Evolutionary conservation across 2,797 vertebrate genomes (phyloP), one percentile per base, ranked within the genome.

Genomic region (Bradypodion ventrale): DNA sequence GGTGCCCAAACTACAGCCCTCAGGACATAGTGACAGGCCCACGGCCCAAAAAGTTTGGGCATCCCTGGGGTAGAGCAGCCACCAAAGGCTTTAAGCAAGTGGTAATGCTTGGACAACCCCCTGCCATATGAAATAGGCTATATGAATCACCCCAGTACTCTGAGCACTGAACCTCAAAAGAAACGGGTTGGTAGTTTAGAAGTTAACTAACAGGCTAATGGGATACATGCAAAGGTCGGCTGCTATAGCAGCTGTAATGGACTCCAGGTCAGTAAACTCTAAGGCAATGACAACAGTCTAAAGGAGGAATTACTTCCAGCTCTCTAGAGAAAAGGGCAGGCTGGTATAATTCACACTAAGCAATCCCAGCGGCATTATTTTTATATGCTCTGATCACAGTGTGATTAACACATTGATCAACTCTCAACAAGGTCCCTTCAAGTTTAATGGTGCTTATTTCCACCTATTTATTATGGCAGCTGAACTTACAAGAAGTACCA

Each of bases 401-500:
- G 49, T 42, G 44, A 80, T 52, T 59, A 65, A 56, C 27, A 23
- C 29, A 7, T 76, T 87, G 83, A 90, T 88, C 69, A 85, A 25
- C 75, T 19, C 4, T 16, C 85, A 66, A 80, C 59, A 29, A 35
- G 37, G 44, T 16, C 87, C 88, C 83, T 87, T 74, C 90, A 75
- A n/a, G 2, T 59, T 32, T 87, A 70, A 73, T 83, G 90, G 76
- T 59, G 76, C 82, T 87, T 68, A 9, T 87, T 89, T 92, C 80
- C 52, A 76, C 78, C 78, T 87, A 70, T 83, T 90, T 89, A 73
- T 83, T 87, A 12, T 40, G 80, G 84, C 74, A 74, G 86, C 82
- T 86, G 87, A 78, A 77, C 35, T 37, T 68, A 52, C 80, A 74
- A 75, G 79, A 80, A 82, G 90, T 87, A 35, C 79, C 80, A 65